Conservation (phyloP, 2,113 vertebrate genomes). For the Castor canadensis region DNA sequence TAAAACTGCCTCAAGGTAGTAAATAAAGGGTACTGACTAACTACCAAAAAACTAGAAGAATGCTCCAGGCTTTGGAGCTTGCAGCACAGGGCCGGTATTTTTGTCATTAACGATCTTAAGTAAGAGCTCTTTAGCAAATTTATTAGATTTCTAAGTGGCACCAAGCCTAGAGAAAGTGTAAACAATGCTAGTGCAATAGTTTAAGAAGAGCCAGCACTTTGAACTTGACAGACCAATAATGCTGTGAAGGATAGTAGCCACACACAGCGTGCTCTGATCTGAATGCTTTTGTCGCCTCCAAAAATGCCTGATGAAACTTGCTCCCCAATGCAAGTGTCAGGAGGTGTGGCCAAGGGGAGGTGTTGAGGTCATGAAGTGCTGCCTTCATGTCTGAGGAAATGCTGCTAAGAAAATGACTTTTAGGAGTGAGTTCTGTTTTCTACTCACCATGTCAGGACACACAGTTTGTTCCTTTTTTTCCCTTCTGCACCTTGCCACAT, state of each 20-base stretch:
- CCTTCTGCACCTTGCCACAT: background rate
- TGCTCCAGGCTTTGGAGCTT: background rate
- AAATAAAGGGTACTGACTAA: conserved; percentile 35
- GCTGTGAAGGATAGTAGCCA: background rate
- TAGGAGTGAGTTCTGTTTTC: background rate
- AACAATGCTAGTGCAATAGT: background rate
- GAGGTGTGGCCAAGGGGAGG: background rate
- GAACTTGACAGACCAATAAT: background rate
- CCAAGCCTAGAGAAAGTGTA: background rate
- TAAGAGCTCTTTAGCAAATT: background rate
- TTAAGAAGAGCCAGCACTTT: background rate
- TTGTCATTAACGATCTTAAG: conserved; percentile 1
- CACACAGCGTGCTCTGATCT: background rate
- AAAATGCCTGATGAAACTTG: background rate
- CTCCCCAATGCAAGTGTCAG: background rate
- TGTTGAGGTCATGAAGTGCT: background rate
- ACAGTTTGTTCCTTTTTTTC: background rate
- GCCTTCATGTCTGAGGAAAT: background rate
- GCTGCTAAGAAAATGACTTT: background rate
- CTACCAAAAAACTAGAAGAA: background rate
- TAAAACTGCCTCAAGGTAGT: background rate
- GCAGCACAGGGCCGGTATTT: background rate
- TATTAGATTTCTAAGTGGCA: background rate
- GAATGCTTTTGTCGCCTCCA: background rate
- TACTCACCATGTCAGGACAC: background rate